A percentile compares a stretch with the other conserved stretches of the same genome.
Evolutionary conservation across 2,797 vertebrate species (phyloP).

Genomic region (Coilia nasus): DNA sequence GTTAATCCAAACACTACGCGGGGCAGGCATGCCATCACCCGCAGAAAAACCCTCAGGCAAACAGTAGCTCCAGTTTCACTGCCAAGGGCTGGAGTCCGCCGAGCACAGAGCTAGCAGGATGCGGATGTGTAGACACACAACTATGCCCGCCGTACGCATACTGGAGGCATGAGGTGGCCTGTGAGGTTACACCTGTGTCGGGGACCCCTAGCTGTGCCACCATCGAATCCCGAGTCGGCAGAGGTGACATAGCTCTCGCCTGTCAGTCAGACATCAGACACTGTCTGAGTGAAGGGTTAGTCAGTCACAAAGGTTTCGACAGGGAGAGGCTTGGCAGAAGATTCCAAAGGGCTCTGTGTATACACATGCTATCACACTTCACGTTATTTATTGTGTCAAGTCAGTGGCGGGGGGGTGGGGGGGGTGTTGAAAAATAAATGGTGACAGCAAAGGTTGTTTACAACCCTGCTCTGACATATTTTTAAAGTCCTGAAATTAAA

Average conservation of each 20-base stretch:
- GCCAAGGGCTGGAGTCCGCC: conserved; percentile 1
- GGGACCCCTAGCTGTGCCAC: conserved; percentile 43
- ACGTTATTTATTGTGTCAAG: not conserved
- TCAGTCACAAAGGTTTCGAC: conserved; percentile 12
- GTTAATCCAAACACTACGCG: conserved; percentile 42
- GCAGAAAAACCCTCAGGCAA: conserved; percentile 32
- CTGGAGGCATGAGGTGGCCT: conserved; percentile 62
- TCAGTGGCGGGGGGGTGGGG: not conserved
- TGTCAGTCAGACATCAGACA: not conserved
- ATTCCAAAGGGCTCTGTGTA: not conserved
- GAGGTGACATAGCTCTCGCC: conserved; percentile 42
- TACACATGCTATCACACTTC: not conserved
- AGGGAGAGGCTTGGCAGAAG: not conserved
- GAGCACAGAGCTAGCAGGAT: conserved; percentile 60
- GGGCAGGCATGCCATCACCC: conserved; percentile 11
- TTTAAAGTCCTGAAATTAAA: not conserved
- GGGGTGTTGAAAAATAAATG: not conserved
- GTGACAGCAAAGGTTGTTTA: not conserved
- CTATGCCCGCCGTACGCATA: conserved; percentile 61
- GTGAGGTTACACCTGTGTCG: conserved; percentile 50
- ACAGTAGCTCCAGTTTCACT: conserved; percentile 40
- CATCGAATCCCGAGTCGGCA: conserved; percentile 9
- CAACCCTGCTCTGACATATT: not conserved
- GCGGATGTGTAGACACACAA: conserved; percentile 61
- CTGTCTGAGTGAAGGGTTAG: not conserved